Base-by-base conservation (phyloP, 2,888 invertebrate species). In the Pinctada fucata region DNA sequence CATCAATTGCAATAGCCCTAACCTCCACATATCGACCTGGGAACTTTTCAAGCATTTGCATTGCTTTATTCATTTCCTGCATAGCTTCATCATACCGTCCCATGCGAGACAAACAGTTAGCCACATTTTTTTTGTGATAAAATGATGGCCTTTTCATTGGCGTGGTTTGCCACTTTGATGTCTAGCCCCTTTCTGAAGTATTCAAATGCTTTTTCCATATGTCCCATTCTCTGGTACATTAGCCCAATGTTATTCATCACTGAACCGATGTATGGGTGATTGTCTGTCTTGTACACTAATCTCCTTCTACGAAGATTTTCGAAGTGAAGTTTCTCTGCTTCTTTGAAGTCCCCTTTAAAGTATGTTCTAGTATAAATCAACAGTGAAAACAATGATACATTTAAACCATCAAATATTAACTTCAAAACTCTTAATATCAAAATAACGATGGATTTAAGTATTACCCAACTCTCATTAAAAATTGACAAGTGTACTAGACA, bases 211-310 rank as follows among this genome's bases (percentile, higher is more conserved):
- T 82, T 85, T 3, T 81, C 78, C 13, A 71, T 63, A 31, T 86
- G 84, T n/a, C 85, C 83, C 52, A 70, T 83, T 66, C 83, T 82
- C 48, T 83, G 81, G 66, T 85, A 85, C 63, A 86, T 76, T 2
- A 87, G 72, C n/a, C 86, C 88, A 16, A 87, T 81, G 79, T 88
- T 88, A 76, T 87, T 87, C 58, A 82, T 79, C 10, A 80, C 75
- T 2, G 82, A 75, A 0, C 84, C 85, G 52, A 86, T 82, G 4
- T 70, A 58, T 2, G 77, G 78, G 47, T 83, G 79, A 16, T 79
- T 71, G 31, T 83, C 81, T 6, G 79, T 79, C 6, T 72, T 65
- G 31, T 74, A 79, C n/a, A 64, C 13, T 2, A 48, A 64, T 13
- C 51, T 45, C 31, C 78, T 70, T 31, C 69, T 68, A 48, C 72